Evolutionary conservation across 2,113 vertebrate genomes (phyloP).

Genomic region (Merops nubicus): DNA sequence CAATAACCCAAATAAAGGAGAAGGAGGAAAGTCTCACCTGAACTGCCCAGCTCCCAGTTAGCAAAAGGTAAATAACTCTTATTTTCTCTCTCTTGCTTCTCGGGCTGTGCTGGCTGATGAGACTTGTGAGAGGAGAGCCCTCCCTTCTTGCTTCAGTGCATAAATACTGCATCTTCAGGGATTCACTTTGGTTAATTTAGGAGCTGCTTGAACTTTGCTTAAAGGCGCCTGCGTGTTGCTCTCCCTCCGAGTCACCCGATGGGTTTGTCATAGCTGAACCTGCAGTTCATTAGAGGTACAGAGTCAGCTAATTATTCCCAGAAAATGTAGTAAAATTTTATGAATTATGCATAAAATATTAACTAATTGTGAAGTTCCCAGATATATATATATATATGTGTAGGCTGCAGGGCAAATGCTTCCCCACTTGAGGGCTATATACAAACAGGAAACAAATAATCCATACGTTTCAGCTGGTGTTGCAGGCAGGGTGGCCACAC

Average conservation of each 20-base stretch:
- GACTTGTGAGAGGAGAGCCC: slow-evolving; percentile 12
- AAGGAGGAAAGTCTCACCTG: slow-evolving; percentile 26
- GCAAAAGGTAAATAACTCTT: slow-evolving; percentile 1
- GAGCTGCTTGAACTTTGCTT: slow-evolving; percentile 69
- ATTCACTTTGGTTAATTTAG: slow-evolving; percentile 66
- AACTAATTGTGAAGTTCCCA: slow-evolving; percentile 49
- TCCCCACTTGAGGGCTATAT: background rate
- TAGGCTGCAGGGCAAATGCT: slow-evolving; percentile 37
- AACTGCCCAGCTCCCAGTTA: slow-evolving; percentile 10
- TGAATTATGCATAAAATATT: slow-evolving; percentile 70
- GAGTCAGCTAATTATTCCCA: slow-evolving; percentile 68
- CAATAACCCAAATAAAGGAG: background rate
- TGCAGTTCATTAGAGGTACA: slow-evolving; percentile 67
- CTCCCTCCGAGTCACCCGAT: background rate
- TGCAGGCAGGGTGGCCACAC: background rate
- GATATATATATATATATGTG: background rate
- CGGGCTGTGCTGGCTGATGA: slow-evolving; percentile 2
- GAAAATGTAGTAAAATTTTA: slow-evolving; percentile 58
- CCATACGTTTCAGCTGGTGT: background rate
- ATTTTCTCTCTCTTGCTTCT: slow-evolving; percentile 11
- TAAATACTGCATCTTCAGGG: slow-evolving; percentile 62
- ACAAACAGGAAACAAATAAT: background rate
- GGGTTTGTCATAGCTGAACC: slow-evolving; percentile 60
- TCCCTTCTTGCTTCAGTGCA: slow-evolving; percentile 27
- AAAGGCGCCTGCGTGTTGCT: slow-evolving; percentile 55